Conservation (phyloP, 2,888 invertebrate genomes). For the Osmoderma eremita region DNA sequence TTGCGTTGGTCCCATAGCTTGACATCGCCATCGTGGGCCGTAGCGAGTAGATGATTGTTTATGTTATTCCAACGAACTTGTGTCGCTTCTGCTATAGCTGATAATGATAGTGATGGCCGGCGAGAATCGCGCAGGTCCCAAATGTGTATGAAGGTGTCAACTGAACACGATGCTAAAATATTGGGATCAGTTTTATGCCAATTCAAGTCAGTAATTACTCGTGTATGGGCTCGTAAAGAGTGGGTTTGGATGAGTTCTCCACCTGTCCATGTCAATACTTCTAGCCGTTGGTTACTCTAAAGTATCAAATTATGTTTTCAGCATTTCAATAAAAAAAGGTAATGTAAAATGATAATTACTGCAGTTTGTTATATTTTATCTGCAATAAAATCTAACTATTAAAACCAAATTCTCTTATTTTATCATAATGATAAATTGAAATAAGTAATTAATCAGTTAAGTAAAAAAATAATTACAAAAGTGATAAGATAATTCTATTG, state of each 20-base stretch:
- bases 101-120: conserved; percentile 83
- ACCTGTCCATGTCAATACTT: conserved; percentile 83
- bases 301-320: conserved; percentile 45
- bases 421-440: conserved; percentile 68
- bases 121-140: conserved; percentile 92
- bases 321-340: too few relatives aligned
- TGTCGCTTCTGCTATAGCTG: conserved; percentile 91
- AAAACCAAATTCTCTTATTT: too few relatives aligned
- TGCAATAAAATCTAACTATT: too few relatives aligned
- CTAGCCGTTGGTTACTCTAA: conserved; percentile 88
- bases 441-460: conserved; percentile 37
- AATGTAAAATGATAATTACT: too few relatives aligned
- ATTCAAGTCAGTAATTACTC: conserved; percentile 90
- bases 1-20: conserved; percentile 96
- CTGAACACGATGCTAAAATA: conserved; percentile 87
- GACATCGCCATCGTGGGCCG: conserved; percentile 95
- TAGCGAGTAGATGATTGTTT: conserved; percentile 85
- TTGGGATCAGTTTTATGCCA: conserved; percentile 86
- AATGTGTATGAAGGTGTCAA: conserved; percentile 91
- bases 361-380: too few relatives aligned
- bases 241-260: conserved; percentile 78
- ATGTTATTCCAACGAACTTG: conserved; percentile 95
- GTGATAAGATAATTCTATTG: not conserved
- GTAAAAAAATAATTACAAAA: not conserved
- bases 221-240: conserved; percentile 82